Base-by-base conservation (phyloP, 2,113 vertebrate genomes). In the Psephotus haematonotus region DNA sequence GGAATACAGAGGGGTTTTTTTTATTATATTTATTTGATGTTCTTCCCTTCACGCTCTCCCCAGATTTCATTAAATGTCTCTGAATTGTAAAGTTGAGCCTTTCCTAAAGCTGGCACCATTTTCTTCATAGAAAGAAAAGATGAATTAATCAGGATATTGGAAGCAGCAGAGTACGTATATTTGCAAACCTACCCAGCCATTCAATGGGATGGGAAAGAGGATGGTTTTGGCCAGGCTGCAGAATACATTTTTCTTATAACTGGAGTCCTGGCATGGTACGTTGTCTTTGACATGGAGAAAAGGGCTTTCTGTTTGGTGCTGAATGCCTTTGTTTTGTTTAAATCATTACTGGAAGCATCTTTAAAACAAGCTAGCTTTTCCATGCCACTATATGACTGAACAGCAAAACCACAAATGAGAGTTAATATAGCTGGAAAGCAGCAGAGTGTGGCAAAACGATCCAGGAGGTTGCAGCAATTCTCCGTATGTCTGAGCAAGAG, bases 391-490 rank as follows among this genome's bases (percentile, higher is more conserved):
- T 43, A 17, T 0, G 27, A 92, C 47, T 37, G 74, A 95, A 65
- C 91, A 87, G 44, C 35, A 55, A 93, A 96, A 64, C 81, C 72
- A 55, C 91, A 95, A 39, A 55, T 47, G 84, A 74, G 95, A 71
- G 92, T 95, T 80, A 90, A 94, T 79, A 47, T 25, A 65, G 78
- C 97, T 95, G 95, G 84, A 94, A 96, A 85, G 93, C 17, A 77
- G 91, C 90, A 68, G 92, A 49, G 83, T 29, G 47, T 15, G 1
- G 65, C 5, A 3, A 93, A 95, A 52, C 23, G 64, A 81, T 90
- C 95, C 95, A 90, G 82, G 94, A 91, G 81, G 52, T 95, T 84
- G 71, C 83, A 86, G 85, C 8, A 35, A 80, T 82, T 86, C 86
- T 85, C 72, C 13, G 6, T 65, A 82, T 17, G 1, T 44, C 59